Evolutionary conservation across 1,140 invertebrate species (phyloP), one percentile per base, ranked within the genome.

Genomic region (Heliothis virescens): DNA sequence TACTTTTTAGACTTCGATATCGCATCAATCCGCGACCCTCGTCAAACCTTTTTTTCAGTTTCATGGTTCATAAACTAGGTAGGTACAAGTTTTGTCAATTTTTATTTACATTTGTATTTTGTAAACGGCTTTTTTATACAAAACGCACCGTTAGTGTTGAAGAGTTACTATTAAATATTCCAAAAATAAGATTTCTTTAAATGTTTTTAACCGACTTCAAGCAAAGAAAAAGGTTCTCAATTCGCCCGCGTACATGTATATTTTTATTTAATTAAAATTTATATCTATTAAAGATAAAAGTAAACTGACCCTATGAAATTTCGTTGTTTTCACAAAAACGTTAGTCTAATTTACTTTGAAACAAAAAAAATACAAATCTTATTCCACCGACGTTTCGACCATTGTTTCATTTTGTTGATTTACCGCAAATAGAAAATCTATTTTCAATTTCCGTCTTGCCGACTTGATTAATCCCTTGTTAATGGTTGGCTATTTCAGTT

Each of bases 381-480:
- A 67, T 67, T 67, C 50, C 9, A 48, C 48, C 16, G 63, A 41
- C 4, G n/a, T 67, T 67, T 21, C 21, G 41, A 47, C 11, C 50
- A n/a, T 67, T 67, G 41, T 67, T 67, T 62, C 59, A 34, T 65
- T 65, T 48, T 47, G 34, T 65, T 47, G n/a, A 59, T 59, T 13
- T 60, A 11, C 57, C 57, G 57, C 26, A 60, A 60, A 67, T 48
- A 48, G 41, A 67, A 41, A 67, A 48, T 67, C 63, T 67, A 67
- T 67, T 67, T 48, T 21, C 63, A 41, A 67, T 67, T 67, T 48
- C 63, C 41, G 48, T 67, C 16, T 12, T 41, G 16, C 16, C 16
- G 16, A 41, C 41, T 48, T 67, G 63, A 21, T 67, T 67, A 48
- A 67, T 48, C 11, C 41, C 11, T 67, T 12, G 41, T n/a, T 67